Evolutionary conservation across 2,888 invertebrate genomes (phyloP).

Genomic region (Acanthopleura granulata): DNA sequence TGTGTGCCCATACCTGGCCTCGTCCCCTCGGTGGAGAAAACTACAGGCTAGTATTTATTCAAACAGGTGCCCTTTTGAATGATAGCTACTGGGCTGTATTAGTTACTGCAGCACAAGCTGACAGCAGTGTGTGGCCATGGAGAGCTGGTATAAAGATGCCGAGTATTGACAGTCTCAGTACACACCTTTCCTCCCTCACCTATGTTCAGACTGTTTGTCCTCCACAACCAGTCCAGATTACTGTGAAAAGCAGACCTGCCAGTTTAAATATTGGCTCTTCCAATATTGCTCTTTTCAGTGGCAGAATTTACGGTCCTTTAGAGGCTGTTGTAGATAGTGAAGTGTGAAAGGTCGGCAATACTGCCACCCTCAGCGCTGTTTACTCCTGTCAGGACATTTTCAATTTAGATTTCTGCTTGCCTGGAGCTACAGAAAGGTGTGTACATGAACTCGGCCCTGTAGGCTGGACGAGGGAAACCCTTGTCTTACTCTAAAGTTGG

Average conservation of each 20-base stretch:
- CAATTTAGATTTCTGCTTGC: neutral
- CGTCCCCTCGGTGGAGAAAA: neutral
- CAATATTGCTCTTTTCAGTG: constrained; percentile 16
- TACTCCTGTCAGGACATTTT: neutral
- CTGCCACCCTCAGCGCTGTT: constrained; percentile 11
- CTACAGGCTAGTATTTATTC: neutral
- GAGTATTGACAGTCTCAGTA: neutral
- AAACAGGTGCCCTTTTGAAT: neutral
- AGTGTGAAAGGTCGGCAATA: constrained; percentile 11
- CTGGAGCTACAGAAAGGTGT: neutral
- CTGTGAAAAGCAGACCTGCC: neutral
- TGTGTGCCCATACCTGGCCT: neutral
- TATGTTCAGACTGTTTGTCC: constrained; percentile 11
- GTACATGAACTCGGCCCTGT: too few species aligned
- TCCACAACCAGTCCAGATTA: neutral
- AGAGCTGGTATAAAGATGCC: neutral
- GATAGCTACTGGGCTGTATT: neutral
- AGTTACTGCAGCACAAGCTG: neutral
- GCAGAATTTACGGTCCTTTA: constrained; percentile 14
- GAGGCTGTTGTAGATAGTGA: constrained; percentile 1
- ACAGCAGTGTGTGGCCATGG: neutral
- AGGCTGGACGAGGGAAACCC: too few species aligned
- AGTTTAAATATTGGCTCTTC: constrained; percentile 14
- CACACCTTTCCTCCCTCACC: neutral
- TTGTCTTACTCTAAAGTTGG: too few species aligned